These are phyloP conservation scores for Alligator sinensis DNA, from an alignment of 2,113 vertebrate species.

Conservation along the genomic window DNA sequence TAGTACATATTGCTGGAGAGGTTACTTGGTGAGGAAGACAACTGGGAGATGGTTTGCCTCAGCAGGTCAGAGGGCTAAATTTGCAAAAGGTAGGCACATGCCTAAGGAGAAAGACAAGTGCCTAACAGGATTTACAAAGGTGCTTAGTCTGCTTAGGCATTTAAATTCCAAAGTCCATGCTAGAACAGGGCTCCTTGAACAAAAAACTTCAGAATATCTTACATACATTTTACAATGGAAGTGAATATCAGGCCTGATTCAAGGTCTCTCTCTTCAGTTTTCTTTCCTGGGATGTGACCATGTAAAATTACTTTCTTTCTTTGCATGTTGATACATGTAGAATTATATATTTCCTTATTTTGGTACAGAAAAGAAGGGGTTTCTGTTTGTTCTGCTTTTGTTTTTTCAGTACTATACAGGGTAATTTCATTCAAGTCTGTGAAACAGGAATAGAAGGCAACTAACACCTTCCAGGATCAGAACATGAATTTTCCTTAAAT, in stretches of 20 bases:
- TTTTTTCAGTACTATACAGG: neutral
- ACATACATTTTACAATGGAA: neutral
- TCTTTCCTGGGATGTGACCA: neutral
- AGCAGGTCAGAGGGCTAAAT: too few relatives aligned
- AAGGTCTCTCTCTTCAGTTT: neutral
- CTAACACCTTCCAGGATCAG: neutral
- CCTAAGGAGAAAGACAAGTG: too few relatives aligned
- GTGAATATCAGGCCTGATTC: neutral
- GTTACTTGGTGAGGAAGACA: too few relatives aligned
- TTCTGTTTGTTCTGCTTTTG: neutral
- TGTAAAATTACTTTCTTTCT: neutral
- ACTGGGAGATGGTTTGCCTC: too few relatives aligned
- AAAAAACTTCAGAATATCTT: neutral
- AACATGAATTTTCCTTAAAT: neutral
- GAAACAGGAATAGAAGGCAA: neutral
- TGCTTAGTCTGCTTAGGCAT: too few relatives aligned
- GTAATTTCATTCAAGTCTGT: neutral
- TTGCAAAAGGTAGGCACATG: too few relatives aligned
- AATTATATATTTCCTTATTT: neutral
- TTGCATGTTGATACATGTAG: neutral
- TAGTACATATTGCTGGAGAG: neutral
- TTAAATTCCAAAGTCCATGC: too few relatives aligned
- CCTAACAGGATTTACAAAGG: too few relatives aligned
- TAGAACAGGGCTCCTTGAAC: neutral
- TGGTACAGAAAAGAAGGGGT: neutral